Base-by-base conservation (phyloP, 2,797 vertebrate species). In the Siniperca undulata region DNA sequence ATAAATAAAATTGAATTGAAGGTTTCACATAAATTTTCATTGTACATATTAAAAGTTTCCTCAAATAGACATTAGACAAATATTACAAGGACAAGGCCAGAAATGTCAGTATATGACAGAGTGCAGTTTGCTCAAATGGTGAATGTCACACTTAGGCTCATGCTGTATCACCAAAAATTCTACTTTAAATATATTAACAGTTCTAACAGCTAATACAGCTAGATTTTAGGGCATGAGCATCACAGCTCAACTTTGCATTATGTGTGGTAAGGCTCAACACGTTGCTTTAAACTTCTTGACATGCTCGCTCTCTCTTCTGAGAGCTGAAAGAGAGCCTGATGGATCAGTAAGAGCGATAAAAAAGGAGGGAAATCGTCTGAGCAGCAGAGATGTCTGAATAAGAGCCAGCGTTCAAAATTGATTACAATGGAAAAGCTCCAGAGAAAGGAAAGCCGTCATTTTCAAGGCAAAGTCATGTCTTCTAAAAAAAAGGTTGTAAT, bases 391-490 rank as follows among this genome's bases (percentile, higher is more conserved):
- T 0, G 68, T 84, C 70, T 83, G 88, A 88, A 90, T 83, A 38
- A 89, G 72, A 80, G 78, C 60, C 61, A 11, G 27, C 38, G 40
- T 69, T 73, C 59, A 59, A 69, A 79, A 58, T 27, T 36, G 65
- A 80, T 48, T 2, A 83, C 81, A 88, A 92, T 79, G 64, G 85
- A 86, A 65, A 59, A 20, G 50, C 74, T 85, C 5, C 16, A 53
- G 56, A 85, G 82, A 87, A 89, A 88, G 71, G 66, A 90, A 81
- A 89, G 68, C 61, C 77, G 82, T 84, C 53, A 74, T 81, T 85
- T 90, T 88, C 52, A 66, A 78, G 71, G 71, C 68, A 75, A 84
- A 86, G 84, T 88, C 76, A 52, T 74, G 76, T 70, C 75, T 83
- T 85, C 50, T 81, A 20, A 61, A 38, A 56, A 68, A 73, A 56